These are phyloP conservation scores for Gymnarchus niloticus DNA, from an alignment of 2,113 vertebrate species.

Conservation along the genomic window DNA sequence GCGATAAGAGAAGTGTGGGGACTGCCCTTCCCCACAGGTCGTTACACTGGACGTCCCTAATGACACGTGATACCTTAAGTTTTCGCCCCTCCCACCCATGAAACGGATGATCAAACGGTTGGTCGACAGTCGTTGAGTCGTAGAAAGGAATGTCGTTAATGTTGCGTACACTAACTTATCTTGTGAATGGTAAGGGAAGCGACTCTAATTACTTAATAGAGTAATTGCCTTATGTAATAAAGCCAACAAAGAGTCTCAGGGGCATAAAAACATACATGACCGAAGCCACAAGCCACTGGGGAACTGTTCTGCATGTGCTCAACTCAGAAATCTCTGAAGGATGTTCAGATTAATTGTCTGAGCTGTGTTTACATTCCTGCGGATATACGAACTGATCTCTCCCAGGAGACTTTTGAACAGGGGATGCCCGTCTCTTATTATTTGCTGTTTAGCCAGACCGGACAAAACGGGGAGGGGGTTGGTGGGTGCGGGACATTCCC, in stretches of 20 bases:
- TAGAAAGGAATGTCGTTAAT: not conserved
- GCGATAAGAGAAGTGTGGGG: conserved; percentile 53
- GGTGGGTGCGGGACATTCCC: not conserved
- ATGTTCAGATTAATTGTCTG: not conserved
- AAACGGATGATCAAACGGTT: not conserved
- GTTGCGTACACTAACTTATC: not conserved
- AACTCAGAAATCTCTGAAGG: not conserved
- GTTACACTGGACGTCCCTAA: conserved; percentile 63
- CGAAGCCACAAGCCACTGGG: not conserved
- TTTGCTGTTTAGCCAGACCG: not conserved
- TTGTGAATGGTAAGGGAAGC: not conserved
- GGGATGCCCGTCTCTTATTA: not conserved
- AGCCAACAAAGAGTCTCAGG: not conserved
- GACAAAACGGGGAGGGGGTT: not conserved
- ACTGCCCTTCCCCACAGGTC: conserved; percentile 55
- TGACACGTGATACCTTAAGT: conserved; percentile 52
- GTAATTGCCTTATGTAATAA: not conserved
- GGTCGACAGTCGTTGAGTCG: not conserved
- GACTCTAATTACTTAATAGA: conserved; percentile 4
- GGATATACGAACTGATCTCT: not conserved
- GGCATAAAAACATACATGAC: not conserved
- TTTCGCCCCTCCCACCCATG: not conserved
- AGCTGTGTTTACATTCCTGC: conserved; percentile 4
- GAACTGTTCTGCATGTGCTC: not conserved
- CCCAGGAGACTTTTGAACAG: not conserved